Conservation (phyloP, 2,797 vertebrate species). For the Chelon auratus region DNA sequence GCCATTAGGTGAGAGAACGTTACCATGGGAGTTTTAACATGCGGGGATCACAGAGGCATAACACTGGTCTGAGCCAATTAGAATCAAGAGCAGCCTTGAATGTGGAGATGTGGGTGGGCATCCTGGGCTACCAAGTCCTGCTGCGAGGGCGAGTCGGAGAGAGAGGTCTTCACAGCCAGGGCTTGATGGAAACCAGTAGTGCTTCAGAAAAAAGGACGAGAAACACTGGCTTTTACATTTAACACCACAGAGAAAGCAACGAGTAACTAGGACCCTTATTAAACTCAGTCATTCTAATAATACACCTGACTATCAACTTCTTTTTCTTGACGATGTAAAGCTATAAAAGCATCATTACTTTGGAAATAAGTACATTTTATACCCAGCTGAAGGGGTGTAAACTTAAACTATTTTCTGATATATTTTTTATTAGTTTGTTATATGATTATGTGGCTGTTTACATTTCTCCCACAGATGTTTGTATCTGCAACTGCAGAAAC, state of each 20-base stretch:
- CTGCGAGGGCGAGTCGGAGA: constrained; percentile 51
- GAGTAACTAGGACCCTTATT: not conserved
- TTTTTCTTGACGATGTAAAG: not conserved
- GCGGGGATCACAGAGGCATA: constrained; percentile 77
- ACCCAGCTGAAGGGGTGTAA: too few relatives aligned
- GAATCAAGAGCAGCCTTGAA: constrained; percentile 68
- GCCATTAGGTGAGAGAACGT: constrained; percentile 88
- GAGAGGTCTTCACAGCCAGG: constrained; percentile 42
- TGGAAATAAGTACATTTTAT: constrained; percentile 4
- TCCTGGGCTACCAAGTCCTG: constrained; percentile 61
- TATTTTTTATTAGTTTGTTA: too few relatives aligned
- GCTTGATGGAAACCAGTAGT: constrained; percentile 54
- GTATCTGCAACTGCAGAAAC: too few relatives aligned
- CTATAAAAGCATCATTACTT: not conserved
- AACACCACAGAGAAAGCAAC: constrained; percentile 2
- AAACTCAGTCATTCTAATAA: not conserved
- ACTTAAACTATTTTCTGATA: too few relatives aligned
- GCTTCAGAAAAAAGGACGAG: constrained; percentile 27
- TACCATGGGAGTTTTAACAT: constrained; percentile 84
- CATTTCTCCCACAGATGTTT: too few relatives aligned
- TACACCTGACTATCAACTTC: not conserved
- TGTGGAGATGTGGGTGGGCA: constrained; percentile 65
- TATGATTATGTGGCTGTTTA: too few relatives aligned
- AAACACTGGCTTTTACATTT: constrained; percentile 36
- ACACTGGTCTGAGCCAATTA: constrained; percentile 80